Conservation (phyloP, 2,797 vertebrate genomes). For the Amphiprion clarkii region DNA sequence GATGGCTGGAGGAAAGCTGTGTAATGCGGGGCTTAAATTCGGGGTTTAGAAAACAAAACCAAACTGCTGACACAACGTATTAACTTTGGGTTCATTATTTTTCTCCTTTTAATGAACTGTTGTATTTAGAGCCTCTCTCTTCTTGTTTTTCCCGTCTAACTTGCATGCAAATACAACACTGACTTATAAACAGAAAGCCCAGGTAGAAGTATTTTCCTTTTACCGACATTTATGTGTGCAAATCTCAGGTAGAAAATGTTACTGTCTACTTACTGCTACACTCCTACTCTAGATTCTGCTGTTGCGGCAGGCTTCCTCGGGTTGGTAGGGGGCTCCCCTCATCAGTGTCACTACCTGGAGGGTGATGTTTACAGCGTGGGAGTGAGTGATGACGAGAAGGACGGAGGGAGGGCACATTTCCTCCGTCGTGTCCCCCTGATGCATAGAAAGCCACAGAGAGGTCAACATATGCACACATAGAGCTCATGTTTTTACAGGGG, state of each 20-base stretch:
- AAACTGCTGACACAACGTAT: slow-evolving; percentile 29
- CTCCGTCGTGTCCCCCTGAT: slow-evolving; percentile 31
- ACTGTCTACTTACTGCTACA: background rate
- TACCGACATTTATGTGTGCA: background rate
- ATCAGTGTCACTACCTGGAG: slow-evolving; percentile 59
- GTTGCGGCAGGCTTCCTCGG: slow-evolving; percentile 25
- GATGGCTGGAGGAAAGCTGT: slow-evolving; percentile 17
- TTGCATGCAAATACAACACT: slow-evolving; percentile 1
- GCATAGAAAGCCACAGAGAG: slow-evolving; percentile 39
- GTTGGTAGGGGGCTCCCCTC: slow-evolving; percentile 37
- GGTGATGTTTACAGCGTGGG: slow-evolving; percentile 75
- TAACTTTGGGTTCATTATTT: slow-evolving; percentile 38
- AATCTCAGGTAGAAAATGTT: background rate
- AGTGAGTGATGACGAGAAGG: slow-evolving; percentile 66
- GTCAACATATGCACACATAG: slow-evolving; percentile 32
- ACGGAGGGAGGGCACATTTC: slow-evolving; percentile 44
- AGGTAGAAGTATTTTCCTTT: background rate
- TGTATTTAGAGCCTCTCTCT: background rate
- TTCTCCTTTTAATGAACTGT: slow-evolving; percentile 26
- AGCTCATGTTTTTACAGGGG: background rate
- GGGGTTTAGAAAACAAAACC: slow-evolving; percentile 30
- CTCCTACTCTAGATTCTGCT: background rate
- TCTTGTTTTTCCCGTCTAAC: background rate
- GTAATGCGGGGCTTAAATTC: slow-evolving; percentile 35
- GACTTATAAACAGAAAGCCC: background rate